phyloP scores from a whole-genome alignment of 2,797 vertebrate genomes.

The Luscinia luscinia region DNA sequence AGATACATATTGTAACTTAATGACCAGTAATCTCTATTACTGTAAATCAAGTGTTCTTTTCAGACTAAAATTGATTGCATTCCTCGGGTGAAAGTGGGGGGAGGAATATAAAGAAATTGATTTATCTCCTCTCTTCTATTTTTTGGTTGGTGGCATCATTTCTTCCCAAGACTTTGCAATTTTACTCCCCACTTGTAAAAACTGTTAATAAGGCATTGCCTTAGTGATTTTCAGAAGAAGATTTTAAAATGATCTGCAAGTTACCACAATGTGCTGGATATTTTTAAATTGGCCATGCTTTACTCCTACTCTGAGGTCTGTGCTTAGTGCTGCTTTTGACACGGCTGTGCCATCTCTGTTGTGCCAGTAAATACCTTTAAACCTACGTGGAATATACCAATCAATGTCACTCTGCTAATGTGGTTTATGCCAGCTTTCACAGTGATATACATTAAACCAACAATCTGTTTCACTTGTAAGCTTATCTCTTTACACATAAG shows the following conservation, averaged over 20 bases:
- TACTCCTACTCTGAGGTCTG: neutral
- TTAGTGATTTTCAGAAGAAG: neutral
- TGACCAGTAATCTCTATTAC: neutral
- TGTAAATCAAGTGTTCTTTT: neutral
- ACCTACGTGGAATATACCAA: neutral
- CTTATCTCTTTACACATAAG: neutral
- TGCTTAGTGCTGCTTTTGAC: neutral
- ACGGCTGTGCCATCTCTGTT: neutral
- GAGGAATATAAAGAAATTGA: neutral
- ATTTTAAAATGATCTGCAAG: neutral
- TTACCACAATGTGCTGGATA: neutral
- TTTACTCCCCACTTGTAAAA: neutral
- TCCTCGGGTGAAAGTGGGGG: neutral
- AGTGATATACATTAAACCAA: neutral
- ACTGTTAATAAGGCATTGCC: neutral
- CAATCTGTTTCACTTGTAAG: neutral
- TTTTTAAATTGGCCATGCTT: neutral
- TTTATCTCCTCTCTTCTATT: neutral
- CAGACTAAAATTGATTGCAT: neutral
- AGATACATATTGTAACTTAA: neutral
- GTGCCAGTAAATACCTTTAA: neutral
- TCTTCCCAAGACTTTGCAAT: fast-evolving
- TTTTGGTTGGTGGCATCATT: neutral
- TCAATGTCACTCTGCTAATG: neutral
- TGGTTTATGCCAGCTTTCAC: neutral